A percentile compares a stretch with the other conserved stretches of the same genome.
Conservation (phyloP, 2,797 vertebrate species). For the Poeciliopsis presidionis region DNA sequence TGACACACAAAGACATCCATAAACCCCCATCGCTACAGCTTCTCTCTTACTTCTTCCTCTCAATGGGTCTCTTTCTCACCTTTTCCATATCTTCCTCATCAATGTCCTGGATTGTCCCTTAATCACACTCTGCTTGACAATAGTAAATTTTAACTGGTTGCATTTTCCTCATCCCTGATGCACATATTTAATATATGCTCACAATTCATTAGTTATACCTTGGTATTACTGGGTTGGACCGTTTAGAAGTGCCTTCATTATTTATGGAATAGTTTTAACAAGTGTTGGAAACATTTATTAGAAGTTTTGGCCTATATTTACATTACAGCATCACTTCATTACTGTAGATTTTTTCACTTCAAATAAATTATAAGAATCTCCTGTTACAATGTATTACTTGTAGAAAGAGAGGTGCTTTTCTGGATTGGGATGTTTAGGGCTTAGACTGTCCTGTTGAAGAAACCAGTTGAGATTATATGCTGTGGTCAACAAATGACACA, state of each 20-base stretch:
- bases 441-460: not conserved
- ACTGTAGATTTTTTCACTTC: not conserved
- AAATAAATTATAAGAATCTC: not conserved
- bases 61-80: slow-evolving; percentile 43
- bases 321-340: not conserved
- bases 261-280: not conserved
- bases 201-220: not conserved
- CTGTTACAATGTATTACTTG: not conserved
- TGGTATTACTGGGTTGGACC: not conserved
- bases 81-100: slow-evolving; percentile 56
- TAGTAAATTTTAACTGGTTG: not conserved
- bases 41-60: slow-evolving; percentile 71
- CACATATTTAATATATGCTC: not conserved
- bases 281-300: not conserved
- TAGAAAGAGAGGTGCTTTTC: not conserved
- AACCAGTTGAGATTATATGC: not conserved
- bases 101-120: slow-evolving; percentile 51
- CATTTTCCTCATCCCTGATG: not conserved
- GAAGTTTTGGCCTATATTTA: not conserved
- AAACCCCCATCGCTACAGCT: slow-evolving; percentile 83
- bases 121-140: not conserved
- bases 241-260: not conserved
- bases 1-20: slow-evolving; percentile 74
- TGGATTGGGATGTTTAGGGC: not conserved
- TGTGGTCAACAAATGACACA: not conserved